Evolutionary conservation across 2,888 invertebrate genomes (phyloP).

Genomic region (Mesorhabditis spiculigera): DNA sequence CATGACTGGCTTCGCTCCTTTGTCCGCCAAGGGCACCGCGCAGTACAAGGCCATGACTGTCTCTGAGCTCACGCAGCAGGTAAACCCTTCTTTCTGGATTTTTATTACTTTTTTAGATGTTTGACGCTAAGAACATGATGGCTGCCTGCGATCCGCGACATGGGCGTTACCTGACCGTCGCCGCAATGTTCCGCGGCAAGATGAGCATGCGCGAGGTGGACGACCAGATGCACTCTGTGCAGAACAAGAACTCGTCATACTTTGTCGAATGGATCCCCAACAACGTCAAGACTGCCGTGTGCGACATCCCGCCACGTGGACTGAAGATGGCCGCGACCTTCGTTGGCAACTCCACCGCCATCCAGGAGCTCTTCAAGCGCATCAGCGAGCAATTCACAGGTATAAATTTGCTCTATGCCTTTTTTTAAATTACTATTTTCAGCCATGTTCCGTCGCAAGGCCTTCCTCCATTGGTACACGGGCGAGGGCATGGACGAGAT

Average conservation of each 20-base stretch:
- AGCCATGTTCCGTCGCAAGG: constrained; percentile 90
- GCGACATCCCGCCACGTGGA: constrained; percentile 83
- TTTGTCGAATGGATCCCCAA: constrained; percentile 63
- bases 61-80: constrained; percentile 68
- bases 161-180: constrained; percentile 64
- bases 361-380: constrained; percentile 83
- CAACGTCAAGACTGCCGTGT: constrained; percentile 75
- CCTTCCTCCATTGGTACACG: constrained; percentile 95
- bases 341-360: constrained; percentile 83
- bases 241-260: constrained; percentile 48
- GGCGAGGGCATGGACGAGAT: constrained; percentile 96
- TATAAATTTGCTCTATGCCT: not conserved
- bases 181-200: constrained; percentile 65
- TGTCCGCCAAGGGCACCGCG: constrained; percentile 71
- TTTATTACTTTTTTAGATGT: constrained; percentile 60
- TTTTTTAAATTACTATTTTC: constrained; percentile 19
- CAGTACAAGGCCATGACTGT: constrained; percentile 70
- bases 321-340: constrained; percentile 87
- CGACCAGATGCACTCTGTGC: constrained; percentile 47
- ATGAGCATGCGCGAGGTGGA: constrained; percentile 64
- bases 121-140: no score
- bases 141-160: no score
- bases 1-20: constrained; percentile 75
- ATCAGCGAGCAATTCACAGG: constrained; percentile 78
- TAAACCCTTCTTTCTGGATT: not conserved